Evolutionary conservation across 1,140 invertebrate species (phyloP).

Genomic region (Pantala flavescens): DNA sequence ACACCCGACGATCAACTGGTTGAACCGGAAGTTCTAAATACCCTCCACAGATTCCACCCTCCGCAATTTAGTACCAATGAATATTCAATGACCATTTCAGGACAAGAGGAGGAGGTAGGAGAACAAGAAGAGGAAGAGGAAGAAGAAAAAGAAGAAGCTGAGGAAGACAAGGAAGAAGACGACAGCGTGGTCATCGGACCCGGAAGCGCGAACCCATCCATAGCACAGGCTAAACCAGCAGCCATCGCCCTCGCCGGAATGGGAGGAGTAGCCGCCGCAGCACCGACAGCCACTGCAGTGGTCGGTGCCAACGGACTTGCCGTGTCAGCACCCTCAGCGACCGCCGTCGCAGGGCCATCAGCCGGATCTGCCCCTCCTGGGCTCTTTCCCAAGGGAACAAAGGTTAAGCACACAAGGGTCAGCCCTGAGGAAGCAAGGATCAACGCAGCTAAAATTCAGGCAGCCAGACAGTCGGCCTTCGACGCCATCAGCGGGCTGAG

Average conservation of each 20-base stretch:
- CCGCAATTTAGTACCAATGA: no score
- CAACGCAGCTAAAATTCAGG: background rate
- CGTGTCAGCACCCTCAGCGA: constrained; percentile 36
- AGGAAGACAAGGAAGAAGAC: constrained; percentile 21
- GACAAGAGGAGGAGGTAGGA: background rate
- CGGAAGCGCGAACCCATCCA: constrained; percentile 29
- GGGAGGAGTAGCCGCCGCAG: constrained; percentile 36
- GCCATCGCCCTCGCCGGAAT: constrained; percentile 38
- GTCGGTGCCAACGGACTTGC: constrained; percentile 37
- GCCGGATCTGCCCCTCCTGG: background rate
- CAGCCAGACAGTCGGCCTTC: background rate
- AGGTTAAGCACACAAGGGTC: background rate
- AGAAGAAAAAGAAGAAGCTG: constrained; percentile 20
- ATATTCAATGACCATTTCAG: no score
- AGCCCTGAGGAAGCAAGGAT: background rate
- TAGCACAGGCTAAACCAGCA: constrained; percentile 35
- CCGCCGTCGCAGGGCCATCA: constrained; percentile 35
- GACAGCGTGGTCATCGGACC: constrained; percentile 20
- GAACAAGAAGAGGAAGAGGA: constrained; percentile 24
- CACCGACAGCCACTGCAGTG: constrained; percentile 33
- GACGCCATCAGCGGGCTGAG: background rate
- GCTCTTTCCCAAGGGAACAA: background rate
- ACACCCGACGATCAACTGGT: no score
- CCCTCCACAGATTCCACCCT: no score
- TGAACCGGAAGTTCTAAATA: no score